A percentile compares a stretch with the other conserved stretches of the same genome.
phyloP scores from a whole-genome alignment of 1,140 invertebrate species.

The Acyrthosiphon pisum region DNA sequence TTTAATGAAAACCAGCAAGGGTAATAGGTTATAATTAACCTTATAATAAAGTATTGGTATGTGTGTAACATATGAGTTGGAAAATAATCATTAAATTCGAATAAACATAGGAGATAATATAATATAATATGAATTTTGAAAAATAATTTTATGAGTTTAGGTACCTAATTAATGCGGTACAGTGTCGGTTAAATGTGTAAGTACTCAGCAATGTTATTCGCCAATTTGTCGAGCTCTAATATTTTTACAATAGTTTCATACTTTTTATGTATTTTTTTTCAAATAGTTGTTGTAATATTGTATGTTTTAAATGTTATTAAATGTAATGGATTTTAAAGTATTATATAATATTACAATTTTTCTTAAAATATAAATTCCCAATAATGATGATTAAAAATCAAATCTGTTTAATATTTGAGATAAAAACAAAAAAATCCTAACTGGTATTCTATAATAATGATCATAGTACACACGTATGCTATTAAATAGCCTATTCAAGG shows the following conservation, averaged over 20 bases:
- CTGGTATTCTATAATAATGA: background rate
- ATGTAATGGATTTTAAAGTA: background rate
- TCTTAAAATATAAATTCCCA: background rate
- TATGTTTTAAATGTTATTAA: background rate
- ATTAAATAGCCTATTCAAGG: background rate
- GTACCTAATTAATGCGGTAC: background rate
- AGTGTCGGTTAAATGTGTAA: background rate
- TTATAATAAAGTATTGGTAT: background rate
- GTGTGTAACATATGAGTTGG: background rate
- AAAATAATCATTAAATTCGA: background rate
- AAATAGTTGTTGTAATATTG: background rate
- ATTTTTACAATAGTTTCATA: background rate
- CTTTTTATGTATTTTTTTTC: background rate
- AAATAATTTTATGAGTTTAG: background rate
- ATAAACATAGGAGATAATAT: background rate
- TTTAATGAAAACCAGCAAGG: background rate
- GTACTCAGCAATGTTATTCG: background rate
- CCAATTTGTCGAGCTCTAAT: background rate
- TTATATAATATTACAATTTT: background rate
- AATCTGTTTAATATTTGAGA: background rate
- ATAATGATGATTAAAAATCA: no score
- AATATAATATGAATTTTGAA: background rate
- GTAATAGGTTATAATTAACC: background rate
- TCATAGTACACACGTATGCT: background rate
- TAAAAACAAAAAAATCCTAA: background rate